phyloP scores from a whole-genome alignment of 2,113 vertebrate species.

The Odocoileus virginianus region DNA sequence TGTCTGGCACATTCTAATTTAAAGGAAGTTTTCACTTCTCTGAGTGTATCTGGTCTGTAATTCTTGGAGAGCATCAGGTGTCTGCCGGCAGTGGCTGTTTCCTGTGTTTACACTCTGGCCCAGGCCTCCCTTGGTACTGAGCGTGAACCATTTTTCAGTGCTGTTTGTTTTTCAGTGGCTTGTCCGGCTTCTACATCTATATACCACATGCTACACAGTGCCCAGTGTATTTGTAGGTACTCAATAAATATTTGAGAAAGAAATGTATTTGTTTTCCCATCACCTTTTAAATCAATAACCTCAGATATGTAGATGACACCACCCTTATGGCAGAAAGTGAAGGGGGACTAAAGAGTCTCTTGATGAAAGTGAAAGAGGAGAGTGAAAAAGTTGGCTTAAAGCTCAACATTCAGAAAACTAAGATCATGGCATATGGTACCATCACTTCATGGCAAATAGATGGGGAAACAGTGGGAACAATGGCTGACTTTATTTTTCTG shows the following conservation, averaged over 20 bases:
- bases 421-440: too few species aligned
- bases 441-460: too few species aligned
- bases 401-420: too few species aligned
- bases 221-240: neutral
- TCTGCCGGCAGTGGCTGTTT: neutral
- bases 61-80: neutral
- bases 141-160: neutral
- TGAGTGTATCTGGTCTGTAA: neutral
- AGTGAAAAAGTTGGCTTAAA: too few species aligned
- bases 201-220: neutral
- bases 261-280: neutral
- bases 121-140: neutral
- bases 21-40: neutral
- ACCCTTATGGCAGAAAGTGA: too few species aligned
- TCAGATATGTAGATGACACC: too few species aligned
- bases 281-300: neutral
- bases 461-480: too few species aligned
- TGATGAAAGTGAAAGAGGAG: too few species aligned
- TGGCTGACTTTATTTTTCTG: too few species aligned
- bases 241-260: neutral
- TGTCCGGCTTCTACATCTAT: neutral
- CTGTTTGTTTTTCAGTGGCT: neutral
- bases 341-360: too few species aligned
- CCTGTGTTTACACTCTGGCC: neutral
- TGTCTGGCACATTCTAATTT: neutral